Percentiles rank a stretch among this genome's conserved stretches.
These are phyloP conservation scores for Melanostoma scalare DNA, from an alignment of 2,888 invertebrate genomes.

Conservation along the genomic window DNA sequence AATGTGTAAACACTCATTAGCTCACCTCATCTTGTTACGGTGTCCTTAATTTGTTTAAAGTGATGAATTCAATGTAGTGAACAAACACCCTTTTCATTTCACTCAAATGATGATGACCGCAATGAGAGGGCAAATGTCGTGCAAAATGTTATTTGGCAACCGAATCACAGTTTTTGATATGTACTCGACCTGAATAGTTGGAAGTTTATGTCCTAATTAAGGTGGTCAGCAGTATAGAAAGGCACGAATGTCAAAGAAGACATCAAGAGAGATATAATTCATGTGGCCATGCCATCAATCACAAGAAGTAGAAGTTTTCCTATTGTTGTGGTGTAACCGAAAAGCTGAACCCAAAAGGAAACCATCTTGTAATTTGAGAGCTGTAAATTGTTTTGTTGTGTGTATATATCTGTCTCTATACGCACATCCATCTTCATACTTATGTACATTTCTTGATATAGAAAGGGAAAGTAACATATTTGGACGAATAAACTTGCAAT, in stretches of 20 bases:
- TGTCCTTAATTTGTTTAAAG: slow-evolving; percentile 55
- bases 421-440: neutral
- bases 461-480: neutral
- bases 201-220: slow-evolving; percentile 63
- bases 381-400: neutral
- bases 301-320: slow-evolving; percentile 35
- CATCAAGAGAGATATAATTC: slow-evolving; percentile 45
- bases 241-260: neutral
- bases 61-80: slow-evolving; percentile 37
- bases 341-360: neutral
- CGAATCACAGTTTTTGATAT: slow-evolving; percentile 30
- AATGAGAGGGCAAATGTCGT: slow-evolving; percentile 65
- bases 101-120: slow-evolving; percentile 42
- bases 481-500: slow-evolving; percentile 48
- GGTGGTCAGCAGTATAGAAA: slow-evolving; percentile 36
- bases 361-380: neutral
- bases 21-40: slow-evolving; percentile 38
- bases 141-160: slow-evolving; percentile 55
- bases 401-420: too few species aligned
- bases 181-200: slow-evolving; percentile 44
- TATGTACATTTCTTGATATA: neutral
- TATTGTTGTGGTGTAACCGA: slow-evolving; percentile 7
- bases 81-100: slow-evolving; percentile 14
- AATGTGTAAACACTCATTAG: slow-evolving; percentile 47
- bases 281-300: slow-evolving; percentile 57